These are phyloP conservation scores for Archegozetes longisetosus DNA, from an alignment of 1,140 invertebrate genomes.

Conservation along the genomic window DNA sequence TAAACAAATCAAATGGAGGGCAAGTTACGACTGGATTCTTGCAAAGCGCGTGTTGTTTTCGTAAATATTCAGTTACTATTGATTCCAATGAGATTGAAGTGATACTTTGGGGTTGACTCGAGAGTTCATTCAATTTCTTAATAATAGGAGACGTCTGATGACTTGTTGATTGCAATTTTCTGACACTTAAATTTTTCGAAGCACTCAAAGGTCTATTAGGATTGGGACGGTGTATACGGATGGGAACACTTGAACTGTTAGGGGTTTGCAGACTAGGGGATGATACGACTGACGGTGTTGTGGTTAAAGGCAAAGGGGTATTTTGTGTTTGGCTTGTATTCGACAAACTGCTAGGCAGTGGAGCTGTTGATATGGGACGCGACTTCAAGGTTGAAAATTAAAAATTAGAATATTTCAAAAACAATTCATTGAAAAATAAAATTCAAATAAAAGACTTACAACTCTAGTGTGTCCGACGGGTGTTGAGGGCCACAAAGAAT, in stretches of 20 bases:
- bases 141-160: slow-evolving; percentile 21
- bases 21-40: slow-evolving; percentile 38
- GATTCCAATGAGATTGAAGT: slow-evolving; percentile 55
- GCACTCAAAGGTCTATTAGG: not conserved
- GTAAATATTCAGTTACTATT: slow-evolving; percentile 87
- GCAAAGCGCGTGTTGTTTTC: slow-evolving; percentile 56
- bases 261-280: not conserved
- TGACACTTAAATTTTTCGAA: not conserved
- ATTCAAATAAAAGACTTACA: not conserved
- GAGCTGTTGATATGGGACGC: not conserved
- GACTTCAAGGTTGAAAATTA: too few relatives aligned
- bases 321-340: not conserved
- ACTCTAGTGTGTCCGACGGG: not conserved
- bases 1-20: slow-evolving; percentile 38
- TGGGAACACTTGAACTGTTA: slow-evolving; percentile 1
- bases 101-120: not conserved
- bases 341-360: not conserved
- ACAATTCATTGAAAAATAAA: not conserved
- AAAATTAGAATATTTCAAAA: not conserved
- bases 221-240: slow-evolving; percentile 2
- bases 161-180: not conserved
- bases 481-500: not conserved
- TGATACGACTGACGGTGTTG: not conserved
- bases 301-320: not conserved
- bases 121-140: slow-evolving; percentile 12